Conservation (phyloP, 2,888 invertebrate genomes). For the Sarcophaga rosellei region DNA sequence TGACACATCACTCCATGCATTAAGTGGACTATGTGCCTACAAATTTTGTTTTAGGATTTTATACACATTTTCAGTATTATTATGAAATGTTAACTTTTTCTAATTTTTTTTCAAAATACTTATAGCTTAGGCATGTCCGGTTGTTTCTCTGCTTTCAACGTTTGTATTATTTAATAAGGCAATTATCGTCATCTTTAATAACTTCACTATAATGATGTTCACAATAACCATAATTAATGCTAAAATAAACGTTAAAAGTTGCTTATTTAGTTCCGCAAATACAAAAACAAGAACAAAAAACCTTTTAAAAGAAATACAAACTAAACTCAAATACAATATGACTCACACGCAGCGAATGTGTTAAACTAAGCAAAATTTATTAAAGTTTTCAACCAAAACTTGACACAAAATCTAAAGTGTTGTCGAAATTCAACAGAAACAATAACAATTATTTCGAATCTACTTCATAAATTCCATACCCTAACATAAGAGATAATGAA, state of each 20-base stretch:
- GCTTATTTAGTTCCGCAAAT: constrained; percentile 6
- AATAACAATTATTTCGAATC: constrained; percentile 77
- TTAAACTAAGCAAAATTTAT: constrained; percentile 23
- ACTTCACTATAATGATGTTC: neutral
- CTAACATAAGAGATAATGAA: constrained; percentile 71
- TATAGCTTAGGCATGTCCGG: constrained; percentile 16
- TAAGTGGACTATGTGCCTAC: too few relatives aligned
- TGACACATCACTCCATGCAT: too few relatives aligned
- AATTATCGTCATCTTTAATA: constrained; percentile 14
- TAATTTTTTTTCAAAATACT: too few relatives aligned
- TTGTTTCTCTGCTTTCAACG: neutral
- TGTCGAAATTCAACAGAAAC: constrained; percentile 73
- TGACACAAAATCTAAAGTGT: neutral
- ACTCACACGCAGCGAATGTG: constrained; percentile 24
- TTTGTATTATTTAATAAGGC: neutral
- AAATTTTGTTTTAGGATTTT: too few relatives aligned
- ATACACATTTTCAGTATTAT: too few relatives aligned
- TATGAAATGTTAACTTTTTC: too few relatives aligned
- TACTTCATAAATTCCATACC: constrained; percentile 75
- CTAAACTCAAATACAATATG: constrained; percentile 8
- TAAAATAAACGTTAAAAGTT: constrained; percentile 14
- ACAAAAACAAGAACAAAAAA: neutral
- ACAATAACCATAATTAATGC: constrained; percentile 3
- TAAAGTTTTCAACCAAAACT: neutral
- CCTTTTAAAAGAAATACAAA: neutral